Percentiles rank a stretch among this genome's conserved stretches.
These are phyloP conservation scores for Tachyglossus aculeatus DNA, from an alignment of 2,797 vertebrate species.

Conservation along the genomic window DNA sequence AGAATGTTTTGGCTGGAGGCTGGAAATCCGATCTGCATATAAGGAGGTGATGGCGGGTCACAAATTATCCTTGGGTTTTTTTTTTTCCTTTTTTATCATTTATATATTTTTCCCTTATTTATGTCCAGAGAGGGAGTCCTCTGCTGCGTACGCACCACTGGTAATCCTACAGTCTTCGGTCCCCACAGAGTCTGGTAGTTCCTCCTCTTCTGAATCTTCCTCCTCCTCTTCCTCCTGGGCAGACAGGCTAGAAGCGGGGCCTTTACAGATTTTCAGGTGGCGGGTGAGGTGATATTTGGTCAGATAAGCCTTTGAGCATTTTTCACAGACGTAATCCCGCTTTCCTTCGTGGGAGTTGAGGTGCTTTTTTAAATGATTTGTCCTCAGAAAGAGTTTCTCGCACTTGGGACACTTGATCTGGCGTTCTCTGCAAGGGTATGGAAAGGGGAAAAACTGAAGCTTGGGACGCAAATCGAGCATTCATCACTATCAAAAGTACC, in stretches of 20 bases:
- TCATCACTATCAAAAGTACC: too few species aligned
- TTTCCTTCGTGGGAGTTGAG: constrained; percentile 97
- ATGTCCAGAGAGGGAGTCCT: constrained; percentile 62
- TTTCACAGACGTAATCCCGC: constrained; percentile 96
- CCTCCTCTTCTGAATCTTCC: constrained; percentile 78
- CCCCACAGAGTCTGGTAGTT: constrained; percentile 66
- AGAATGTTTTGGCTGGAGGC: constrained; percentile 7
- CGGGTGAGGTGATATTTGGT: constrained; percentile 98
- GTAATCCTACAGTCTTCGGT: constrained; percentile 68
- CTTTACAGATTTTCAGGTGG: constrained; percentile 98
- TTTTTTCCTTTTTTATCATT: constrained; percentile 16
- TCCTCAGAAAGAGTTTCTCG: constrained; percentile 93
- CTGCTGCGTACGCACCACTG: constrained; percentile 62
- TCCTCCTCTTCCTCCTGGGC: constrained; percentile 78
- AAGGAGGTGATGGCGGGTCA: not conserved
- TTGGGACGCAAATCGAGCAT: not conserved
- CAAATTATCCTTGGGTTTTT: not conserved
- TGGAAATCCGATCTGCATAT: constrained; percentile 13
- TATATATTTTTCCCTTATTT: constrained; percentile 48
- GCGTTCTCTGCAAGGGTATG: constrained; percentile 80
- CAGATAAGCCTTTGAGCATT: constrained; percentile 96
- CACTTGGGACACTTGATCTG: constrained; percentile 96
- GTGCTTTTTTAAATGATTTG: constrained; percentile 96
- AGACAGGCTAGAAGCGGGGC: constrained; percentile 79
- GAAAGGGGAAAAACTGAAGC: not conserved